A percentile compares a stretch with the other conserved stretches of the same genome.
These are phyloP conservation scores for Enteromius paludinosus DNA, from an alignment of 2,797 vertebrate species.

Conservation along the genomic window DNA sequence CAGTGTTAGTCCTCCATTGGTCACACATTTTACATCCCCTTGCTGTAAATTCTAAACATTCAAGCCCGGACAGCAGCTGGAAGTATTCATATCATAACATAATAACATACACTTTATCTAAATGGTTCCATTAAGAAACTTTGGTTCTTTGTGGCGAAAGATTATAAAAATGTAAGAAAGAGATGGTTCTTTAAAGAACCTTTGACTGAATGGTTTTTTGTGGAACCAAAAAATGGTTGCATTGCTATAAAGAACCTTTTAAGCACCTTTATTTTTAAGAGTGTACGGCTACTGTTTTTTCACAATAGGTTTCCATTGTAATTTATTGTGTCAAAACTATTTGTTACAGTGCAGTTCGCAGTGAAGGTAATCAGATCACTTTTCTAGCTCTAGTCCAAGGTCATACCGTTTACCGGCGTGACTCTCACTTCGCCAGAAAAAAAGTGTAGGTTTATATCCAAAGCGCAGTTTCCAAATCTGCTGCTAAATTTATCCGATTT, in stretches of 20 bases:
- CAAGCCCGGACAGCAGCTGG: neutral
- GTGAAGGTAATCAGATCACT: neutral
- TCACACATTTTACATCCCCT: neutral
- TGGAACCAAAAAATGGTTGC: neutral
- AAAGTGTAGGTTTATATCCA: neutral
- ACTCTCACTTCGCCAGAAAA: slow-evolving; percentile 2
- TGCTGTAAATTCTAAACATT: neutral
- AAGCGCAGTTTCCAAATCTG: neutral
- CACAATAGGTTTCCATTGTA: neutral
- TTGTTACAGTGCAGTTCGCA: neutral
- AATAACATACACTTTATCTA: neutral
- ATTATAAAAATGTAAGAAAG: neutral
- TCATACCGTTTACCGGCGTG: neutral
- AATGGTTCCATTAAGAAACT: neutral
- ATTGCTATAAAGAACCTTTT: neutral
- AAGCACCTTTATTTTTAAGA: neutral
- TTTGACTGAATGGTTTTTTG: neutral
- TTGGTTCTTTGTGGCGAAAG: neutral
- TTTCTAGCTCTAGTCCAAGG: slow-evolving; percentile 14
- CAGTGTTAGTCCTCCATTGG: neutral
- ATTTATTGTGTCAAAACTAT: neutral
- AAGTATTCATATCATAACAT: neutral
- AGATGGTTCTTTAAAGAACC: neutral
- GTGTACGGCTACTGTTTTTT: neutral
- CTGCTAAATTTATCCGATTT: slow-evolving; percentile 30